Percentiles rank a stretch among this genome's conserved stretches.
Evolutionary conservation across 2,113 vertebrate genomes (phyloP).

Genomic region (Muntiacus muntjak): DNA sequence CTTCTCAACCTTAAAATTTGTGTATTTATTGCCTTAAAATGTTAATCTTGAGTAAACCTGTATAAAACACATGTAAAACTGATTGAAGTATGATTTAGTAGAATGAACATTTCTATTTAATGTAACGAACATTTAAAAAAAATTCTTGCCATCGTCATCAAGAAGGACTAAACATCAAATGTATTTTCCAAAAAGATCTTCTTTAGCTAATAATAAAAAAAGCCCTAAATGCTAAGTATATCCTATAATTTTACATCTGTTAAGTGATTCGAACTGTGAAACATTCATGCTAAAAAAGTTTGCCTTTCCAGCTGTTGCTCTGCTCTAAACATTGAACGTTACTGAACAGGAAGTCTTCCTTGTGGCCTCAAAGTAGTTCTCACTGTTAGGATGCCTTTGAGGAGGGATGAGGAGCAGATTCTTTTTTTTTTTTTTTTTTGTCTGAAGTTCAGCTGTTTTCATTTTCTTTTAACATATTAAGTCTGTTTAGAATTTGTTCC

Average conservation of each 20-base stretch:
- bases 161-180: constrained; percentile 51
- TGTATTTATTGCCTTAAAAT: neutral
- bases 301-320: constrained; percentile 78
- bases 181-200: constrained; percentile 67
- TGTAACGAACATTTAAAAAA: constrained; percentile 12
- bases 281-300: constrained; percentile 53
- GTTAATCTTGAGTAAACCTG: neutral
- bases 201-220: constrained; percentile 70
- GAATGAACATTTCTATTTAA: constrained; percentile 34
- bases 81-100: neutral
- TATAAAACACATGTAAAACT: neutral
- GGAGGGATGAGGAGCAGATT: neutral
- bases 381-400: neutral
- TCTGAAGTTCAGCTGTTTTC: constrained; percentile 66
- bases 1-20: neutral
- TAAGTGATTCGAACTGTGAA: constrained; percentile 65
- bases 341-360: constrained; percentile 64
- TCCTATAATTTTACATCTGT: constrained; percentile 75
- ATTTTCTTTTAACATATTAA: neutral
- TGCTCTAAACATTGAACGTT: neutral
- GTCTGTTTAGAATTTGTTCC: constrained; percentile 63
- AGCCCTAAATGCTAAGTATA: constrained; percentile 63
- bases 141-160: constrained; percentile 59
- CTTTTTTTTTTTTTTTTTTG: constrained; percentile 58
- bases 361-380: constrained; percentile 51